Percentiles rank a stretch among this genome's conserved stretches.
phyloP scores from a whole-genome alignment of 2,797 vertebrate species.

The Argya squamiceps region DNA sequence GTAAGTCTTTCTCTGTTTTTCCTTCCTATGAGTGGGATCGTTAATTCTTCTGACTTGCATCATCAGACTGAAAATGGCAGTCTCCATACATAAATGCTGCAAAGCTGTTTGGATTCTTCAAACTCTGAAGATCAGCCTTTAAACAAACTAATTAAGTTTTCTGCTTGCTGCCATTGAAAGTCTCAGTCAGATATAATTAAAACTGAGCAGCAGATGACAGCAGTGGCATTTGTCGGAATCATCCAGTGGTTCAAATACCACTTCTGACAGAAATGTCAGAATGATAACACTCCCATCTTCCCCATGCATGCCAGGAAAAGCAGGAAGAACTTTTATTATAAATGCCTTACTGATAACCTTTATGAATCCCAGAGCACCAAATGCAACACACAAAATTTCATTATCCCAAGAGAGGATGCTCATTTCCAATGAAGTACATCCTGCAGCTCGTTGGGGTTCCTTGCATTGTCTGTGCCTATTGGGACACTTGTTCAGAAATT shows the following conservation, averaged over 20 bases:
- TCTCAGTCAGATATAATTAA: constrained; percentile 94
- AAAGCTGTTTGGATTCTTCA: constrained; percentile 68
- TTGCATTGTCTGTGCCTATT: not conserved
- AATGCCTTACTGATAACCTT: constrained; percentile 91
- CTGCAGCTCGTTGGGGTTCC: not conserved
- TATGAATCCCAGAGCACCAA: constrained; percentile 82
- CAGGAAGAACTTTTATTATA: constrained; percentile 76
- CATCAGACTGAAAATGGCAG: constrained; percentile 14
- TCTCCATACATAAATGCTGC: constrained; percentile 16
- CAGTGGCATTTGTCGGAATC: constrained; percentile 92
- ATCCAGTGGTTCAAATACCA: constrained; percentile 92
- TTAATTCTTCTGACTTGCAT: constrained; percentile 36
- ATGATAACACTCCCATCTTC: constrained; percentile 83
- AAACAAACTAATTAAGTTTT: constrained; percentile 89
- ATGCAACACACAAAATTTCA: constrained; percentile 77
- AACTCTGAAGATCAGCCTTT: constrained; percentile 64
- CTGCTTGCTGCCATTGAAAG: constrained; percentile 80
- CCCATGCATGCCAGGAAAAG: constrained; percentile 58
- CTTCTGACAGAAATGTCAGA: constrained; percentile 96
- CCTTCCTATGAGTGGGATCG: not conserved
- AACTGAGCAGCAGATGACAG: constrained; percentile 88
- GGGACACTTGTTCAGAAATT: not conserved
- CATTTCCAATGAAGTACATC: constrained; percentile 59
- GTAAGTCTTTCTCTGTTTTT: not conserved
- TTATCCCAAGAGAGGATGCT: constrained; percentile 73